Evolutionary conservation across 2,113 vertebrate species (phyloP), one percentile per base, ranked within the genome.

Genomic region (Manacus vitellinus): DNA sequence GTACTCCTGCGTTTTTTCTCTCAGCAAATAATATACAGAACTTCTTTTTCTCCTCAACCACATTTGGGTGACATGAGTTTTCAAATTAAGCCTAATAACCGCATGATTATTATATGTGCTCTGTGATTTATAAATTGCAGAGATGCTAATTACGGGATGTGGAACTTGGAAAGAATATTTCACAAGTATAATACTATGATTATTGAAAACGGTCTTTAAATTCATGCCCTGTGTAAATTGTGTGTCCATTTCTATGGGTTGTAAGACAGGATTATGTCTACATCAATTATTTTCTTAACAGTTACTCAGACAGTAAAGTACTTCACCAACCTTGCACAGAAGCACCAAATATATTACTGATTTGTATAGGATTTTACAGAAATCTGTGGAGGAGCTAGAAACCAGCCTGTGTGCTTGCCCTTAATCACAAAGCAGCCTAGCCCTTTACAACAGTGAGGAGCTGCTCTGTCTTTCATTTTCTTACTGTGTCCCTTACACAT

Each of bases 221-320:
- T 20, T 62, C 18, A 15, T 76, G 31, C 14, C 8, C 3, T 37
- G 0, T 67, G 5, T 54, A 63, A 79, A 72, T 27, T 31, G 9
- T 21, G 1, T 44, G 19, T 39, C 1, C 0, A 0, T 33, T 39
- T 33, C 20, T 58, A 0, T 58, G n/a, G 12, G 3, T 62, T 71
- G n/a, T 66, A 58, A 62, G 24, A 24, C 10, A 58, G 17, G 22
- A 31, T 84, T 91, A 13, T 30, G 18, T 24, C 52, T 78, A 9
- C 15, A 23, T 55, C 25, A 55, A 0, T 58, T 86, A 37, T 16
- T 86, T 76, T 46, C 20, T 77, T 66, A 73, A 25, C 25, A 21
- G 39, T 90, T 92, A 35, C 9, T 76, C 30, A 21, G 20, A n/a
- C 9, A 62, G 10, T 73, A 61, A 84, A 73, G 24, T 66, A 41